Conservation (phyloP, 2,113 vertebrate genomes). For the Eulacestoma nigropectus region DNA sequence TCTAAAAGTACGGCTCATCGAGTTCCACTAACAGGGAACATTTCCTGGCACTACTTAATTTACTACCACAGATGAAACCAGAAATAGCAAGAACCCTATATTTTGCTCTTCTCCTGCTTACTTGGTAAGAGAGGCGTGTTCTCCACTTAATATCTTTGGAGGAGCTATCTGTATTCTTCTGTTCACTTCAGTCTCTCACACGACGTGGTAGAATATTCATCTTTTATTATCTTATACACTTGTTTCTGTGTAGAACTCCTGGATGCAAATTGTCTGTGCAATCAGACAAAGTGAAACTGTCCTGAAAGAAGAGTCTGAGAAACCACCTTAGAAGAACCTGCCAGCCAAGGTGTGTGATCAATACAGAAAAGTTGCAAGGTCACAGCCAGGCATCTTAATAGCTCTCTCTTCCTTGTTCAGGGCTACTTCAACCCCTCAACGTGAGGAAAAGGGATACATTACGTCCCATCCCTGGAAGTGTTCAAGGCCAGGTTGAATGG, state of each 20-base stretch:
- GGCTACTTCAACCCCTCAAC: background rate
- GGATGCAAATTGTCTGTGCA: background rate
- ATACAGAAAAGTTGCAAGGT: background rate
- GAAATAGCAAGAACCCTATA: background rate
- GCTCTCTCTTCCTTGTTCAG: background rate
- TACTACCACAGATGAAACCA: background rate
- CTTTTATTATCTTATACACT: background rate
- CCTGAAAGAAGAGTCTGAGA: background rate
- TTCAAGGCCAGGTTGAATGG: background rate
- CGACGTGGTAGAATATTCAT: background rate
- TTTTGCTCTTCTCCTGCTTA: background rate
- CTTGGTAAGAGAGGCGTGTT: background rate
- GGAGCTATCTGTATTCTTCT: background rate
- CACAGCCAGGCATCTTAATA: background rate
- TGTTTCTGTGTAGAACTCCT: background rate
- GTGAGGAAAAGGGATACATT: background rate
- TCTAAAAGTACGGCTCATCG: background rate
- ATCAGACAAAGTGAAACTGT: background rate
- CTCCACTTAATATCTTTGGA: background rate
- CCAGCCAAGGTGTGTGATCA: background rate
- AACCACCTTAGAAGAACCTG: background rate
- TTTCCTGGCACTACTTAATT: constrained; percentile 5
- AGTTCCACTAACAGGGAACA: background rate
- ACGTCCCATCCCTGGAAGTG: background rate
- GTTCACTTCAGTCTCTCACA: background rate